A percentile compares a stretch with the other conserved stretches of the same genome.
These are phyloP conservation scores for Drosophila chauvacae DNA, from an alignment of 1,140 invertebrate species.

Conservation along the genomic window DNA sequence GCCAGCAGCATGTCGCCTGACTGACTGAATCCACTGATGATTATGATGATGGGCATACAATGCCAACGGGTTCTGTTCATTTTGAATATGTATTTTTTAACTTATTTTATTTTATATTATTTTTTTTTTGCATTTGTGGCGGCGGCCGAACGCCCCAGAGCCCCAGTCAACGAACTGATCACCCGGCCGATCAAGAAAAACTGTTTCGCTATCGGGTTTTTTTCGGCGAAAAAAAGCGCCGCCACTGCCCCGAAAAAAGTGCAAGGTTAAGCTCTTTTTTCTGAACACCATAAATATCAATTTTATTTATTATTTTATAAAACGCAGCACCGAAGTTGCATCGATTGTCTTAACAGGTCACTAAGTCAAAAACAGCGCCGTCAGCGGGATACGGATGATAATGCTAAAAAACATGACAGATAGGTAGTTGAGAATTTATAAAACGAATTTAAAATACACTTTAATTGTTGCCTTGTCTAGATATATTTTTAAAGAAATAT, in stretches of 20 bases:
- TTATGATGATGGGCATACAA: constrained; percentile 48
- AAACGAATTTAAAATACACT: constrained; percentile 5
- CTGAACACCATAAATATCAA: constrained; percentile 53
- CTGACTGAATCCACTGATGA: constrained; percentile 26
- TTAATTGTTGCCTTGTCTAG: no score
- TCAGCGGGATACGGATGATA: constrained; percentile 31
- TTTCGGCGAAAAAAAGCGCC: constrained; percentile 20
- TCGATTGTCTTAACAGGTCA: constrained; percentile 37
- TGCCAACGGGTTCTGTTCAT: constrained; percentile 62
- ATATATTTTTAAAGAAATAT: background rate
- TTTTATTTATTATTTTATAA: constrained; percentile 53
- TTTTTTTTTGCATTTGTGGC: constrained; percentile 2
- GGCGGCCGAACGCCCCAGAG: constrained; percentile 50
- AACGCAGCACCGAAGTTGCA: constrained; percentile 30
- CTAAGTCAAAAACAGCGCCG: constrained; percentile 41
- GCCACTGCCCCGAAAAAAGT: constrained; percentile 44
- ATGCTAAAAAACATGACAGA: constrained; percentile 4
- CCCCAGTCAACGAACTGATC: constrained; percentile 67
- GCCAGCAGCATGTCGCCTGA: constrained; percentile 38
- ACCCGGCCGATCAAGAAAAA: constrained; percentile 32
- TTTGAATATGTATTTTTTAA: constrained; percentile 17
- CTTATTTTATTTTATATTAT: background rate
- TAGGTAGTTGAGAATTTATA: background rate
- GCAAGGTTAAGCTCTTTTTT: constrained; percentile 64
- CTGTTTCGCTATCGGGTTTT: constrained; percentile 30